Conservation (phyloP, 2,888 invertebrate genomes). For the Trachelus tabidus region DNA sequence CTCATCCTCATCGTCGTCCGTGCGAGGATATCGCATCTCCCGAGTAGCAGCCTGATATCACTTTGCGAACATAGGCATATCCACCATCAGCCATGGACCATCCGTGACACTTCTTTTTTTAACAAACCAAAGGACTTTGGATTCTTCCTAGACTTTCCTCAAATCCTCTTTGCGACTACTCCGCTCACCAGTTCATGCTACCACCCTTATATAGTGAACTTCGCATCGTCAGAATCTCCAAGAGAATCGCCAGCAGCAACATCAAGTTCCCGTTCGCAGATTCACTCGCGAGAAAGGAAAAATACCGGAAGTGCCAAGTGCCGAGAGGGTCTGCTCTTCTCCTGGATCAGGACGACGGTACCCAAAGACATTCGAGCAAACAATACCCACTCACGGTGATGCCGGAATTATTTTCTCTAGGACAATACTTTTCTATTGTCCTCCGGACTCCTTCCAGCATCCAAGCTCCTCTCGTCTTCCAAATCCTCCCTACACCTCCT, state of each 20-base stretch:
- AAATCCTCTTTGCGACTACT: not conserved
- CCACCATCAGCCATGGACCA: conserved; percentile 14
- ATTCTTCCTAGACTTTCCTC: conserved; percentile 28
- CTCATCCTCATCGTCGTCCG: not conserved
- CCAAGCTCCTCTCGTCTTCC: conserved; percentile 20
- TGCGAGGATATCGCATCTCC: not conserved
- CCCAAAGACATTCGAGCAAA: not conserved
- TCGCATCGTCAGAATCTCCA: not conserved
- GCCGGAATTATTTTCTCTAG: not conserved
- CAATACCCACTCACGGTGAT: not conserved
- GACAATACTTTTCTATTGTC: not conserved
- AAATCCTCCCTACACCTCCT: conserved; percentile 10
- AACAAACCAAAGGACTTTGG: conserved; percentile 37
- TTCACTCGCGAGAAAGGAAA: not conserved
- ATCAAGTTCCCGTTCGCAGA: not conserved
- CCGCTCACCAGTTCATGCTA: not conserved
- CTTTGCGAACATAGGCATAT: not conserved
- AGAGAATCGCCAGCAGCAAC: not conserved
- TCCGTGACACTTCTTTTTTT: conserved; percentile 9
- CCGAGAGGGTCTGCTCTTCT: not conserved
- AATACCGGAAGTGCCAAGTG: not conserved
- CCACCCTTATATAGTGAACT: not conserved
- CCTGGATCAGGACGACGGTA: not conserved
- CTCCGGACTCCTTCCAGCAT: not conserved
- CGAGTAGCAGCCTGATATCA: not conserved